Conservation (phyloP, 2,113 vertebrate species). For the Cebidichthys violaceus region DNA sequence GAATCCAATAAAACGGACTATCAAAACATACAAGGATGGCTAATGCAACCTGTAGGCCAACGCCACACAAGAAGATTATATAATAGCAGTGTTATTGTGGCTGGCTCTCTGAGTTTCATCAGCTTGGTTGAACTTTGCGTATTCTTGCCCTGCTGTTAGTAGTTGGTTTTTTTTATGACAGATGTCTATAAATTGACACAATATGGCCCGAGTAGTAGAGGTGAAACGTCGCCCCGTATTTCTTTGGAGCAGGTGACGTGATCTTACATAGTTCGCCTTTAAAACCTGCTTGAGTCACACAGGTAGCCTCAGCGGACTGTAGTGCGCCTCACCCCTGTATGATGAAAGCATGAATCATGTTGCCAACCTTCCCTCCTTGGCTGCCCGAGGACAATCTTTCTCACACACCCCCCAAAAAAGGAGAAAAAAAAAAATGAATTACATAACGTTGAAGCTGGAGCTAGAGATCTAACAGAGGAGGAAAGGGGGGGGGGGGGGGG, state of each 20-base stretch:
- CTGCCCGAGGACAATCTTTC: slow-evolving; percentile 34
- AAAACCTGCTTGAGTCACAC: slow-evolving; percentile 39
- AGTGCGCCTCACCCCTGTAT: background rate
- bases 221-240: background rate
- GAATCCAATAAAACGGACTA: background rate
- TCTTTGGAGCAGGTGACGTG: background rate
- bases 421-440: slow-evolving; percentile 49
- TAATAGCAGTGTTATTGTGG: background rate
- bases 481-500: background rate
- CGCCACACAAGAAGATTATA: background rate
- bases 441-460: slow-evolving; percentile 33
- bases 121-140: background rate
- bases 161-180: too few species aligned
- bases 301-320: slow-evolving; percentile 17
- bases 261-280: background rate
- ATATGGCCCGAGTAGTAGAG: background rate
- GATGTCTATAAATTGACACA: background rate
- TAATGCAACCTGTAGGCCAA: background rate
- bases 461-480: slow-evolving; percentile 26
- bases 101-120: background rate
- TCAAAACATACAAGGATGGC: background rate
- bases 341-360: slow-evolving; percentile 56
- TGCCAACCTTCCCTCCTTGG: slow-evolving; percentile 41
- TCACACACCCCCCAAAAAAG: slow-evolving; percentile 41
- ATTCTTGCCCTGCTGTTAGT: too few species aligned